Evolutionary conservation across 2,888 invertebrate genomes (phyloP), one percentile per base, ranked within the genome.

Genomic region (Esperia sulphurella): DNA sequence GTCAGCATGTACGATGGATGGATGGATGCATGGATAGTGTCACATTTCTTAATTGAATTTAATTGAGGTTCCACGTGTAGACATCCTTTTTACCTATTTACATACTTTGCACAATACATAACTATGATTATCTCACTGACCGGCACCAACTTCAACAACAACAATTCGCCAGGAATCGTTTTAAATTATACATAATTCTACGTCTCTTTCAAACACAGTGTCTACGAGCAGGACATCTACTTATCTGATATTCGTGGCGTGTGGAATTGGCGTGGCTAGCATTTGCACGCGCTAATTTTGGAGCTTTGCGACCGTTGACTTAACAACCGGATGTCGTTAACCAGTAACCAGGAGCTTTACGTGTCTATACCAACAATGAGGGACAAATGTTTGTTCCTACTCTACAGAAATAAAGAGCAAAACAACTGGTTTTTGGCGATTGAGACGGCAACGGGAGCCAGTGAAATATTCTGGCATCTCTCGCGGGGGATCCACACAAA

Each of bases 201-300:
- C 14, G 31, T 43, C 14, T n/a, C n/a, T 29, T 31, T 43, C 10
- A 2, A 43, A 1, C 14, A 14, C 14, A 31, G 6, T 1, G 31
- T 28, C 28, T 37, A 1, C n/a, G 13, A 44, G 44, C 37, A 44
- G 44, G 37, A 44, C 12, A n/a, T 7, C 21, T 39, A 8, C 13
- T 13, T 13, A n/a, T 37, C 14, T 7, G 13, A 37, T 35, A 37
- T 31, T 43, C 14, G 8, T 12, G 9, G 21, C 28, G 8, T 28
- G 14, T 48, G 35, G 8, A 38, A 21, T 28, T 12, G 55, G 60
- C 78, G 77, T 79, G 82, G 71, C 53, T 62, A 67, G 83, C 79
- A 85, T 85, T 83, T 71, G 81, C 80, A 76, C 70, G 62, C 70
- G 78, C 48, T 51, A 83, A 84, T 83, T 87, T 84, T 68, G 83